phyloP scores from a whole-genome alignment of 1,140 invertebrate species.

The Cheumatopsyche charites region DNA sequence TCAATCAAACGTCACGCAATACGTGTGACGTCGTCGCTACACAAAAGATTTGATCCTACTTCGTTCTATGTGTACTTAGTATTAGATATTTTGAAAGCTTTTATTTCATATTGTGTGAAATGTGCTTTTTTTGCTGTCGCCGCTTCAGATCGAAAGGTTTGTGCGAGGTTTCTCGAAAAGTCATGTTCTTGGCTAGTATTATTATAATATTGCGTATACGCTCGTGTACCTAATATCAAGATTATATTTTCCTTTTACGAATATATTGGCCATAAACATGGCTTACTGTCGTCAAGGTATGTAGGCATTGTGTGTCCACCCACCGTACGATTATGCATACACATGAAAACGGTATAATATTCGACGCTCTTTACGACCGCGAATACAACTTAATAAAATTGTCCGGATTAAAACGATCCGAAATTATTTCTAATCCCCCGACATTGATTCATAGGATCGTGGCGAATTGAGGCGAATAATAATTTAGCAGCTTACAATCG shows the following conservation, averaged over 20 bases:
- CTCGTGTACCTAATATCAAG: slow-evolving; percentile 24
- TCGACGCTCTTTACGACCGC: slow-evolving; percentile 11
- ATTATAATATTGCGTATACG: slow-evolving; percentile 19
- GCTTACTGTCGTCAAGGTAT: slow-evolving; percentile 46
- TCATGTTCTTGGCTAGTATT: not conserved
- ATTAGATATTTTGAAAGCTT: not conserved
- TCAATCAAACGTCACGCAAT: slow-evolving; percentile 30
- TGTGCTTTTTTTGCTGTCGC: not conserved
- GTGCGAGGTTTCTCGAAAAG: not conserved
- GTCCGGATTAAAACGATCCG: not conserved
- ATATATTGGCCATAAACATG: slow-evolving; percentile 45
- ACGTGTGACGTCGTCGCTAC: slow-evolving; percentile 1
- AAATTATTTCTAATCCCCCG: slow-evolving; percentile 1
- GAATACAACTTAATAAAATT: slow-evolving; percentile 32
- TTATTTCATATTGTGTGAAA: not conserved
- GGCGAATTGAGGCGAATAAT: too few species aligned
- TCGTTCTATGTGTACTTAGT: not conserved
- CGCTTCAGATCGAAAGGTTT: not conserved
- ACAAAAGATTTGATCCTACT: slow-evolving; percentile 32
- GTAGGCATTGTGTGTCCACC: slow-evolving; percentile 35
- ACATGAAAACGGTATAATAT: slow-evolving; percentile 19
- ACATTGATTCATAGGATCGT: slow-evolving; percentile 3
- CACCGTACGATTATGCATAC: slow-evolving; percentile 14
- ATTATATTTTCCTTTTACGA: slow-evolving; percentile 37
- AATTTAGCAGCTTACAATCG: too few species aligned